These are phyloP conservation scores for Bombus balteatus DNA, from an alignment of 1,140 invertebrate species.

Conservation along the genomic window DNA sequence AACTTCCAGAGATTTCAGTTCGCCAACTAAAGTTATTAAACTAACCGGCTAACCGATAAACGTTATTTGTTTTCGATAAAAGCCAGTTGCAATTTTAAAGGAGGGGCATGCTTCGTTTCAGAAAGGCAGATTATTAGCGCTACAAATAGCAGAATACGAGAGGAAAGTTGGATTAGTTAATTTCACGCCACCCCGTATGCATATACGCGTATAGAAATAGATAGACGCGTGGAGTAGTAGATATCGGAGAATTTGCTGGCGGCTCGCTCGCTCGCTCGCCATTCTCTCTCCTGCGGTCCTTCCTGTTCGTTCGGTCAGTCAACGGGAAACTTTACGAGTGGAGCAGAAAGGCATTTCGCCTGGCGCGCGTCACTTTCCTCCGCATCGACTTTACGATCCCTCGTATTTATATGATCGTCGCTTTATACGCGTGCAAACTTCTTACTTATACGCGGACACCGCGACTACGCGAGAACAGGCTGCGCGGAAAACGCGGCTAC, in stretches of 20 bases:
- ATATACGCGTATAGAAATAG: background rate
- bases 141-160: no score
- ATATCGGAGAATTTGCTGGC: conserved; percentile 20
- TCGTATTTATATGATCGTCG: conserved; percentile 65
- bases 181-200: background rate
- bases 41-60: no score
- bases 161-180: background rate
- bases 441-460: conserved; percentile 42
- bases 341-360: conserved; percentile 18
- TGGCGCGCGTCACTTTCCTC: conserved; percentile 59
- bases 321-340: conserved; percentile 54
- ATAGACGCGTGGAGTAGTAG: background rate
- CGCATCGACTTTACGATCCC: conserved; percentile 60
- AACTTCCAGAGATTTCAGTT: no score
- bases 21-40: no score
- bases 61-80: no score
- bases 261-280: background rate
- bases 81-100: no score
- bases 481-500: conserved; percentile 12
- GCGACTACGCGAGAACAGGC: conserved; percentile 31
- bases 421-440: conserved; percentile 61
- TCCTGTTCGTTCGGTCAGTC: background rate
- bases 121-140: no score
- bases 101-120: no score
- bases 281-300: background rate